These are phyloP conservation scores for Catagonus wagneri DNA, from an alignment of 2,113 vertebrate genomes.

Conservation along the genomic window DNA sequence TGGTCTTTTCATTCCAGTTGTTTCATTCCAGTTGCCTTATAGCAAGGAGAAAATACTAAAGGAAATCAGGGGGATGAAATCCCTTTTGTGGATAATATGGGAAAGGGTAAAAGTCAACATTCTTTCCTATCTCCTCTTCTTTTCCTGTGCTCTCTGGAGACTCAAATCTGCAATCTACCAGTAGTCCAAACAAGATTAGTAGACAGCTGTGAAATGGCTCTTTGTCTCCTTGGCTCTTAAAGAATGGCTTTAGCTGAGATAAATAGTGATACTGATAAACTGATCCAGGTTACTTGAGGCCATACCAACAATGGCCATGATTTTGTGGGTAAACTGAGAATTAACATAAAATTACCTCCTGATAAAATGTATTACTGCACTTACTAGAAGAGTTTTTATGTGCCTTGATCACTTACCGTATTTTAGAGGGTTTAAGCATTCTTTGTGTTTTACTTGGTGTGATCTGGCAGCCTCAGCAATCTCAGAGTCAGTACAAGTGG, in stretches of 20 bases:
- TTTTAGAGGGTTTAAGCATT: neutral
- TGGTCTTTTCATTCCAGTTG: neutral
- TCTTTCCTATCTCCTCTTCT: neutral
- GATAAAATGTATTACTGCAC: neutral
- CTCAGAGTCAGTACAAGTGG: neutral
- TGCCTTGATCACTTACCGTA: neutral
- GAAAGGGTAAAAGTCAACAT: neutral
- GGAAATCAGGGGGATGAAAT: neutral
- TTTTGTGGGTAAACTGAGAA: neutral
- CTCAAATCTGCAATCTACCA: neutral
- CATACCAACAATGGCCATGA: neutral
- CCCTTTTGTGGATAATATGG: neutral
- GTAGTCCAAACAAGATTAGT: neutral
- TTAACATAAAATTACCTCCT: slow-evolving; percentile 1
- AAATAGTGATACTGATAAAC: neutral
- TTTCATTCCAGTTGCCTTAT: neutral
- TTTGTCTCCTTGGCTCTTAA: neutral
- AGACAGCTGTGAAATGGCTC: neutral
- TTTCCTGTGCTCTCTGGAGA: neutral
- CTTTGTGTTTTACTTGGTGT: neutral
- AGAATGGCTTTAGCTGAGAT: neutral
- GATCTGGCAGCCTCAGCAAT: neutral
- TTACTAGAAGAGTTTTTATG: neutral
- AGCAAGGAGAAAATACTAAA: neutral
- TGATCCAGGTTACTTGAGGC: neutral